phyloP scores from a whole-genome alignment of 2,113 vertebrate genomes.

The Petrocephalus zakoni region DNA sequence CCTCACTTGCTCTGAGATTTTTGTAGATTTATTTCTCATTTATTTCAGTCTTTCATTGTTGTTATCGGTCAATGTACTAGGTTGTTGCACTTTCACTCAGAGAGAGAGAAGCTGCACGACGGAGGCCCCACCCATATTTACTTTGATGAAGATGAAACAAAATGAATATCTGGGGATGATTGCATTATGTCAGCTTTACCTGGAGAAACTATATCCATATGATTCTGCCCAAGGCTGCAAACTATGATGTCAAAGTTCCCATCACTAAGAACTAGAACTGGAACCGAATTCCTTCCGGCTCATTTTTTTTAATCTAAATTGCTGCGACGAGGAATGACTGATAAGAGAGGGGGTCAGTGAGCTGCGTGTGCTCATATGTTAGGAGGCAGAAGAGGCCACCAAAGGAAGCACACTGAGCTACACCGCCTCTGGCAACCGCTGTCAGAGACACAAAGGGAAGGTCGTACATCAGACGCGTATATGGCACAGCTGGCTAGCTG shows the following conservation, averaged over 20 bases:
- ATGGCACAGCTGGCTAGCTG: not conserved
- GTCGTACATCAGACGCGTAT: not conserved
- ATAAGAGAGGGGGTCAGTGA: not conserved
- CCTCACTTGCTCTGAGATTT: not conserved
- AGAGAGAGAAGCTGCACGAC: not conserved
- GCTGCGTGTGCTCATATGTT: not conserved
- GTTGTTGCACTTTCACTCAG: not conserved
- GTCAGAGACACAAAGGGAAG: not conserved
- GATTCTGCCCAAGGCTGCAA: not conserved
- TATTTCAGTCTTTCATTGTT: not conserved
- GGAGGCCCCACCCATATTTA: not conserved
- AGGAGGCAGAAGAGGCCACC: conserved; percentile 29
- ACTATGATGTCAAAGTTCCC: not conserved
- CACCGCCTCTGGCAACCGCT: conserved; percentile 29
- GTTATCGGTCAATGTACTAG: not conserved
- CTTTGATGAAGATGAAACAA: not conserved
- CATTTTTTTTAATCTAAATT: not conserved
- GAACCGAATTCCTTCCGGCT: not conserved
- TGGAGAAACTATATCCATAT: not conserved
- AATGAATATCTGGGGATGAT: not conserved
- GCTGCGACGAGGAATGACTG: not conserved
- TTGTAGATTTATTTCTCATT: not conserved
- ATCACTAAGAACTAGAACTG: not conserved
- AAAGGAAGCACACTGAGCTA: conserved; percentile 45
- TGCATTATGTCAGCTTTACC: not conserved